Evolutionary conservation across 2,888 invertebrate species (phyloP).

Genomic region (Orthonevra nobilis): DNA sequence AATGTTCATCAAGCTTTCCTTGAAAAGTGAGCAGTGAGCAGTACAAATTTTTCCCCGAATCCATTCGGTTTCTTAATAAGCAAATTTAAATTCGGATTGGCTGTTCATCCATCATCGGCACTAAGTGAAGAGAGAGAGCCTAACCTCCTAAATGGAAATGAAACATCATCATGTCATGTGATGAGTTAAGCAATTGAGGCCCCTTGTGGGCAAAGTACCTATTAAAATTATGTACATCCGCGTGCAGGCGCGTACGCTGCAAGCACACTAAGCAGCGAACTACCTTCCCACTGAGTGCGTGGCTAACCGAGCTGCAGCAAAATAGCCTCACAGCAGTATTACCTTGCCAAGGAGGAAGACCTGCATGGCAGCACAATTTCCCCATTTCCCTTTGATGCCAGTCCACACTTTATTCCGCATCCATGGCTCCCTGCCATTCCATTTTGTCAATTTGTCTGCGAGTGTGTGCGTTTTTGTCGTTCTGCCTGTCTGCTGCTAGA

Average conservation of each 20-base stretch:
- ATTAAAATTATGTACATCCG: slow-evolving; percentile 55
- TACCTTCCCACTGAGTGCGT: slow-evolving; percentile 28
- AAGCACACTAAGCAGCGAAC: slow-evolving; percentile 47
- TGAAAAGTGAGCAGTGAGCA: slow-evolving; percentile 21
- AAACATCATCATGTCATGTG: slow-evolving; percentile 50
- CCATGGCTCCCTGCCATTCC: background rate
- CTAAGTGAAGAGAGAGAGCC: slow-evolving; percentile 7
- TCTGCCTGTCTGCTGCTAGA: slow-evolving; percentile 14
- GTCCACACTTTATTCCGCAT: slow-evolving; percentile 17
- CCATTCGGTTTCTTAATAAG: slow-evolving; percentile 33
- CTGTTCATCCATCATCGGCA: background rate
- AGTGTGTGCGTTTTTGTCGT: background rate
- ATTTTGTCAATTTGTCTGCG: slow-evolving; percentile 29
- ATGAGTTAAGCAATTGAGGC: slow-evolving; percentile 34
- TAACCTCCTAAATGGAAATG: slow-evolving; percentile 44
- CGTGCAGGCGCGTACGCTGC: slow-evolving; percentile 42
- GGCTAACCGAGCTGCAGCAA: slow-evolving; percentile 40
- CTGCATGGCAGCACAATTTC: slow-evolving; percentile 19
- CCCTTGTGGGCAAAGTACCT: slow-evolving; percentile 45
- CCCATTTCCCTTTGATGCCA: slow-evolving; percentile 33
- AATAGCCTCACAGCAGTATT: slow-evolving; percentile 12
- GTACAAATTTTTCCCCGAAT: slow-evolving; percentile 1
- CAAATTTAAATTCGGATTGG: slow-evolving; percentile 50
- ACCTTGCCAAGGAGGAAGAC: slow-evolving; percentile 51
- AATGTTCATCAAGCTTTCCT: slow-evolving; percentile 26